A percentile compares a stretch with the other conserved stretches of the same genome.
phyloP scores from a whole-genome alignment of 2,113 vertebrate species.

The Saguinus imperator region DNA sequence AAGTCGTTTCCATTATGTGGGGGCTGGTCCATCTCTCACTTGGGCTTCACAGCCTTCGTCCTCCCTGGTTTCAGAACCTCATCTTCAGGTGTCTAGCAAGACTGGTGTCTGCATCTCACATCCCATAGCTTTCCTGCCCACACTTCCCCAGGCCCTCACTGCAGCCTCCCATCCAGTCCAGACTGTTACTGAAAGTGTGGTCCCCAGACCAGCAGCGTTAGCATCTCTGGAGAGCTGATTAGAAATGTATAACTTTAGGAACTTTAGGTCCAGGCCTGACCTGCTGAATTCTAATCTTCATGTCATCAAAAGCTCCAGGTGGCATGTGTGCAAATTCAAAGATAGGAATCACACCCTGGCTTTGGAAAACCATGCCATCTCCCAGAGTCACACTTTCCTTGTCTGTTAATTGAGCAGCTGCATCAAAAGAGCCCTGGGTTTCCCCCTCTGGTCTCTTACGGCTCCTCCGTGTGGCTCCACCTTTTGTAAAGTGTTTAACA shows the following conservation, averaged over 20 bases:
- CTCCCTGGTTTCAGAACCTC: not conserved
- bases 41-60: not conserved
- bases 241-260: not conserved
- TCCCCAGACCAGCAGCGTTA: not conserved
- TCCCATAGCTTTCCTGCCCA: not conserved
- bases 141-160: not conserved
- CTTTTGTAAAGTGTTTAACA: not conserved
- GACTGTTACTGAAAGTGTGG: not conserved
- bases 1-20: not conserved
- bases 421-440: not conserved
- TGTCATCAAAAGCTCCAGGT: not conserved
- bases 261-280: too few relatives aligned
- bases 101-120: not conserved
- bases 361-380: not conserved
- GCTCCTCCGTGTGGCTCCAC: not conserved
- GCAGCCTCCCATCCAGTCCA: not conserved
- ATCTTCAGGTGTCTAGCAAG: not conserved
- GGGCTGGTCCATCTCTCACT: not conserved
- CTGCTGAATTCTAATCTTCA: not conserved
- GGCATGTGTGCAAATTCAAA: not conserved
- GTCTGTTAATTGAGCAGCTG: not conserved
- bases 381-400: not conserved
- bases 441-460: not conserved
- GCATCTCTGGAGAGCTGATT: not conserved
- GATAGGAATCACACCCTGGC: not conserved